Percentiles rank a stretch among this genome's conserved stretches.
These are phyloP conservation scores for Orycteropus afer DNA, from an alignment of 2,113 vertebrate species.

Conservation along the genomic window DNA sequence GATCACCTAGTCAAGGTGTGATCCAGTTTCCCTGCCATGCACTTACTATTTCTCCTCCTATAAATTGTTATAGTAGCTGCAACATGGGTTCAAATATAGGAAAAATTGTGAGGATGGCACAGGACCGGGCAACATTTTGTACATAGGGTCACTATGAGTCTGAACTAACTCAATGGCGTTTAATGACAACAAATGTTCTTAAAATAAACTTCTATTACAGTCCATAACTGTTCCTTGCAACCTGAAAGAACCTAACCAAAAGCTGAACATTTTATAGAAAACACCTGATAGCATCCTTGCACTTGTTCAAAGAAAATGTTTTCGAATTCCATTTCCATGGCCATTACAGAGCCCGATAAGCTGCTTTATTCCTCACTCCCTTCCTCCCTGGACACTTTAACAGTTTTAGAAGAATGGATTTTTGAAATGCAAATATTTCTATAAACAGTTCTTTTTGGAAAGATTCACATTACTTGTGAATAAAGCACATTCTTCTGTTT, in stretches of 20 bases:
- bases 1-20: background rate
- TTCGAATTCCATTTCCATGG: background rate
- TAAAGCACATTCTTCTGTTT: background rate
- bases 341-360: background rate
- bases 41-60: background rate
- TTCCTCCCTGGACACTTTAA: background rate
- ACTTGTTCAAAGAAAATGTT: background rate
- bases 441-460: background rate
- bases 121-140: background rate
- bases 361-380: background rate
- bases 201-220: background rate
- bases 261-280: background rate
- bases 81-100: background rate
- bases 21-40: background rate
- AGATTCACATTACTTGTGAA: background rate
- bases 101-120: background rate
- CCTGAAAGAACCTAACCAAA: background rate
- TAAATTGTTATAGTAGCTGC: background rate
- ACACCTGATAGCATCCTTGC: background rate
- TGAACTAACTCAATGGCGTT: background rate
- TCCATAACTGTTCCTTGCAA: background rate
- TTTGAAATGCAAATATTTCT: conserved; percentile 45
- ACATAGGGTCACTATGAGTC: background rate
- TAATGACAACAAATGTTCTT: background rate
- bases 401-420: conserved; percentile 1